These are phyloP conservation scores for Picus viridis DNA, from an alignment of 2,797 vertebrate genomes.

Conservation along the genomic window DNA sequence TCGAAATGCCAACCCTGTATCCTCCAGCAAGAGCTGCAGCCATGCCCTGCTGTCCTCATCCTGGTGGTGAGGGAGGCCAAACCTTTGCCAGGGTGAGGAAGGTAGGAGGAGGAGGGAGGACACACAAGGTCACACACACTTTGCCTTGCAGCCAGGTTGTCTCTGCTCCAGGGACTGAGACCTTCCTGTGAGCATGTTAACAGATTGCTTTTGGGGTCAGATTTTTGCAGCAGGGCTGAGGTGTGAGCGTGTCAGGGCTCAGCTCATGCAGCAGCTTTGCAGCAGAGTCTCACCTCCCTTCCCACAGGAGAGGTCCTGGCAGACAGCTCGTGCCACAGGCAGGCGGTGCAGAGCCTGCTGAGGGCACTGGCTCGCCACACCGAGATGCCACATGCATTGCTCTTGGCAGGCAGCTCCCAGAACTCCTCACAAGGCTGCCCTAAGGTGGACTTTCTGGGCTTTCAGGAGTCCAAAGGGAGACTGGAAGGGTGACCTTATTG, in stretches of 20 bases:
- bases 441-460: not conserved
- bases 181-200: not conserved
- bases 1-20: rapidly evolving
- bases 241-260: not conserved
- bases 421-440: not conserved
- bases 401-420: not conserved
- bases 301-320: not conserved
- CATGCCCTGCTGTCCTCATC: not conserved
- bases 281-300: slow-evolving; percentile 19
- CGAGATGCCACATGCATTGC: not conserved
- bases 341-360: not conserved
- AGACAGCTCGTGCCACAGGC: not conserved
- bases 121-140: not conserved
- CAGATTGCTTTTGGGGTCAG: not conserved
- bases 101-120: not conserved
- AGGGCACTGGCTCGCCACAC: not conserved
- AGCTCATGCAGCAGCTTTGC: not conserved
- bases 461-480: too few species aligned
- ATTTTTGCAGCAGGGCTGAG: slow-evolving; percentile 3
- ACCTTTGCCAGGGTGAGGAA: not conserved
- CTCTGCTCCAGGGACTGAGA: not conserved
- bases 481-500: too few species aligned
- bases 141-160: slow-evolving; percentile 3
- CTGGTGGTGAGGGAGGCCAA: not conserved
- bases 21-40: not conserved